phyloP scores from a whole-genome alignment of 23 tunicate species.

The Corella eumyota region DNA sequence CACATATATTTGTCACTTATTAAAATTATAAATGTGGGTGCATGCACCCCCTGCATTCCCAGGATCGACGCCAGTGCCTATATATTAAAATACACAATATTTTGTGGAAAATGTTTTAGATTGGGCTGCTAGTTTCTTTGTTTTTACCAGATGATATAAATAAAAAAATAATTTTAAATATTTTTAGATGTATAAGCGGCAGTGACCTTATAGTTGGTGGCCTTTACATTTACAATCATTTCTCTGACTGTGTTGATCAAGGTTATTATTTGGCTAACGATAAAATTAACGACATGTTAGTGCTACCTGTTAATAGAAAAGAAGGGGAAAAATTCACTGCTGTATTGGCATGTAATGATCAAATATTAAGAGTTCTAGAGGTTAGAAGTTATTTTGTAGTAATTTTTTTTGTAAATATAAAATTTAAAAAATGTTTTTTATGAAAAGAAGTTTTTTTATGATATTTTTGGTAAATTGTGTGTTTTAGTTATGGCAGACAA shows the following conservation, averaged over 20 bases:
- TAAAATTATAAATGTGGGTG: too few relatives aligned
- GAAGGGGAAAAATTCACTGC: slow-evolving; percentile 32
- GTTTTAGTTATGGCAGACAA: too few relatives aligned
- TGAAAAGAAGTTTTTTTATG: too few relatives aligned
- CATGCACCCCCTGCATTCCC: too few relatives aligned
- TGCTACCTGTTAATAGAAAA: slow-evolving; percentile 36
- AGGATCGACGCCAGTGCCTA: too few relatives aligned
- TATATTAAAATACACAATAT: too few relatives aligned
- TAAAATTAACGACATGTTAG: slow-evolving; percentile 67
- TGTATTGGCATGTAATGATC: slow-evolving; percentile 82
- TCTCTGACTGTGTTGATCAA: slow-evolving; percentile 89
- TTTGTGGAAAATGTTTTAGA: too few relatives aligned
- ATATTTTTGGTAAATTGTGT: too few relatives aligned
- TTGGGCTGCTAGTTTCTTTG: too few relatives aligned
- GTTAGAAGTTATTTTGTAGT: slow-evolving; percentile 8
- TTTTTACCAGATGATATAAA: too few relatives aligned
- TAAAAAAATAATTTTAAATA: not conserved
- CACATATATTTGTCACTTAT: too few relatives aligned
- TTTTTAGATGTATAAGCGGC: slow-evolving; percentile 68
- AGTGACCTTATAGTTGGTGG: slow-evolving; percentile 74
- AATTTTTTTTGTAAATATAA: not conserved
- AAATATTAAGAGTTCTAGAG: slow-evolving; percentile 47
- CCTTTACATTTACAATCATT: slow-evolving; percentile 72
- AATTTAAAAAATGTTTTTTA: not conserved
- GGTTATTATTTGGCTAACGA: slow-evolving; percentile 85